Percentiles rank a stretch among this genome's conserved stretches.
Conservation (phyloP, 2,888 invertebrate species). For the Apamea epomidion region DNA sequence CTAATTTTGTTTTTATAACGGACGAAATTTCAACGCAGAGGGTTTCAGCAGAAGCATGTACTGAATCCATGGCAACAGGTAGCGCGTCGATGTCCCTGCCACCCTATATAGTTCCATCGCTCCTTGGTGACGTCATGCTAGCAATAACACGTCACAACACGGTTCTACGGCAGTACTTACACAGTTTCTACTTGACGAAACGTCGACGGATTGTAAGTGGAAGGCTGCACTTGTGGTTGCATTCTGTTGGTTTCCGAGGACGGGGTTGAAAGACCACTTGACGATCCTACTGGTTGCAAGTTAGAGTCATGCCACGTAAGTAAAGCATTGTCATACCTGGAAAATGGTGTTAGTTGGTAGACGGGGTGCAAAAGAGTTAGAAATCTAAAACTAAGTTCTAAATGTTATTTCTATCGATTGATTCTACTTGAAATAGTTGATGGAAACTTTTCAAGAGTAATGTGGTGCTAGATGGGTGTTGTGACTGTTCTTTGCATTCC, state of each 20-base stretch:
- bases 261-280: slow-evolving; percentile 64
- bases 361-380: slow-evolving; percentile 48
- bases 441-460: slow-evolving; percentile 24
- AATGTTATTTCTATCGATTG: slow-evolving; percentile 32
- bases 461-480: slow-evolving; percentile 37
- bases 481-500: slow-evolving; percentile 43
- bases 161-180: slow-evolving; percentile 68
- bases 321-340: slow-evolving; percentile 77
- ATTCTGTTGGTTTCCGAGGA: slow-evolving; percentile 40
- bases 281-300: slow-evolving; percentile 72
- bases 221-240: neutral
- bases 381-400: slow-evolving; percentile 36
- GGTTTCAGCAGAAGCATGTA: neutral
- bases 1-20: neutral
- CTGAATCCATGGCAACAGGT: neutral
- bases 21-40: neutral
- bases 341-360: slow-evolving; percentile 61
- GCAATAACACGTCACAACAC: slow-evolving; percentile 34
- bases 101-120: neutral
- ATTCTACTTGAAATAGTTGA: slow-evolving; percentile 36
- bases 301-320: slow-evolving; percentile 83
- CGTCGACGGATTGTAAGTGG: slow-evolving; percentile 37
- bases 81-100: neutral
- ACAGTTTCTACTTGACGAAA: slow-evolving; percentile 83
- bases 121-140: neutral